A percentile compares a stretch with the other conserved stretches of the same genome.
These are phyloP conservation scores for Microcebus griseorufus DNA, from an alignment of 2,113 vertebrate genomes.

Conservation along the genomic window DNA sequence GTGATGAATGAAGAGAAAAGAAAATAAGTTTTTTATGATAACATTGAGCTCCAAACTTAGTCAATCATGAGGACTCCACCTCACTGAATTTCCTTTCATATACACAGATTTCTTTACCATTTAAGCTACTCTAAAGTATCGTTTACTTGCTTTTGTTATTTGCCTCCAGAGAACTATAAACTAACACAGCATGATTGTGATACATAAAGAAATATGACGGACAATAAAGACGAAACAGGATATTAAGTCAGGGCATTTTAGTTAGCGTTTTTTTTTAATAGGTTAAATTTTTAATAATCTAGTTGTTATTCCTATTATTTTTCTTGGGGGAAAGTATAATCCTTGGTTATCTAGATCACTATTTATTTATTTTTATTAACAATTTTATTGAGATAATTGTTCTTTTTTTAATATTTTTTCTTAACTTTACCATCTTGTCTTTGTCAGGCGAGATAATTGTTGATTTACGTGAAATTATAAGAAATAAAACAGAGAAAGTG, in stretches of 20 bases:
- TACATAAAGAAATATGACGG: background rate
- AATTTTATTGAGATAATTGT: background rate
- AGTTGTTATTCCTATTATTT: background rate
- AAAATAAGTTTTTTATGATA: background rate
- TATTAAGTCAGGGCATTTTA: background rate
- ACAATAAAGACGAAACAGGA: background rate
- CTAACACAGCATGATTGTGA: background rate
- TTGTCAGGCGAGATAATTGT: no score
- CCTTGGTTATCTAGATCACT: background rate
- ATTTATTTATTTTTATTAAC: background rate
- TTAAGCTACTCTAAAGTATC: background rate
- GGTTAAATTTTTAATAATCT: background rate
- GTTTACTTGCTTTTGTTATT: background rate
- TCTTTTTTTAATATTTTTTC: no score
- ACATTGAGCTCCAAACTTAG: background rate
- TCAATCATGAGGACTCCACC: background rate
- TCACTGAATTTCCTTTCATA: background rate
- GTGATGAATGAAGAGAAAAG: background rate
- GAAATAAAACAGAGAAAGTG: background rate
- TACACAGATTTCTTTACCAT: background rate
- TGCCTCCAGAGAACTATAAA: background rate
- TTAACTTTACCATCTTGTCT: no score
- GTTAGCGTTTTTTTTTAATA: background rate
- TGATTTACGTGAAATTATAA: background rate
- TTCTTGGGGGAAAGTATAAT: background rate